Evolutionary conservation across 2,888 invertebrate species (phyloP), one percentile per base, ranked within the genome.

Genomic region (Miltochrista miniata): DNA sequence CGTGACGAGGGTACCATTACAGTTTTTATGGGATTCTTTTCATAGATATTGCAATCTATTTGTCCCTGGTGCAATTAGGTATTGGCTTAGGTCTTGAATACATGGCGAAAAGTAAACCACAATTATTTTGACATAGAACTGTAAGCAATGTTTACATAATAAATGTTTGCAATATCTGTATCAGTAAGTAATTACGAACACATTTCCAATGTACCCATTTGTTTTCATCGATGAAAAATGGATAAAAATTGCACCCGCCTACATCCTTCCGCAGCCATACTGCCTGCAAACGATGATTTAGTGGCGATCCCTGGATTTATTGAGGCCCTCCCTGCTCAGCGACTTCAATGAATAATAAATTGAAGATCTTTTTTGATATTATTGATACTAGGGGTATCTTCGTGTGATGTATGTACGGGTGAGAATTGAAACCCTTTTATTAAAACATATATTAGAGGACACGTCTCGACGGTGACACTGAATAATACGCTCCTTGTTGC

Each of bases 401-500:
- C 74, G 64, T 63, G 81, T 87, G 87, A 89, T 86, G 78, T 87
- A 90, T 84, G 86, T 81, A 79, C 80, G 81, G 83, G 83, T 78
- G 84, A 79, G 85, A 87, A 84, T 87, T 87, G 87, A 85, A 88
- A 88, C 87, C 88, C 88, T 90, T 90, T 90, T 90, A 90, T 91
- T 90, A 90, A 90, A 89, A 87, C 90, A 90, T 90, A 90, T 89
- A 90, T 91, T 90, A 90, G 75, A 72, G 76, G 79, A 81, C 89
- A 79, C 90, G 87, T 82, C 88, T 77, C 79, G 86, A 64, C 71
- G 64, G 77, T 87, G 90, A 90, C 90, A 90, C 81, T 88, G 90
- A 91, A 90, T 89, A 88, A 91, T 90, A 88, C 71, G 79, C 81
- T 85, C 81, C 81, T 82, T 86, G 86, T 88, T 85, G 87, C 85